phyloP scores from a whole-genome alignment of 2,113 vertebrate species.

The Lucifuga dentata region DNA sequence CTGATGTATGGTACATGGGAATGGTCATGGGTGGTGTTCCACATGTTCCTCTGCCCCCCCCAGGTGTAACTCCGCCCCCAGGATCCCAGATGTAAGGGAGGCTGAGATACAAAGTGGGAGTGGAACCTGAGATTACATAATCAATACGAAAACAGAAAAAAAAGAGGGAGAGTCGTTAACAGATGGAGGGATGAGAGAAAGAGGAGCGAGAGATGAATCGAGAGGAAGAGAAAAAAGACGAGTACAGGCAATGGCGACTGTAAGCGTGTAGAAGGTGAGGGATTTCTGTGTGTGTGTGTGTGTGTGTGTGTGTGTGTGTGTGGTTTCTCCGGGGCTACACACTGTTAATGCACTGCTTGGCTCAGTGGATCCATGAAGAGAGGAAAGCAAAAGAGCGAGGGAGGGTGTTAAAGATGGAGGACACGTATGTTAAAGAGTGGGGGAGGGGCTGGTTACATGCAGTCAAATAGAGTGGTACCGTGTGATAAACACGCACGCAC shows the following conservation, averaged over 20 bases:
- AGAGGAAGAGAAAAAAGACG: not conserved
- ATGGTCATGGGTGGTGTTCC: too few species aligned
- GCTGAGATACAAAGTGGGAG: too few species aligned
- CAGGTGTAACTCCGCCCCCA: too few species aligned
- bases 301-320: not conserved
- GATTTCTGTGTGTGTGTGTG: not conserved
- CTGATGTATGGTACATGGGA: too few species aligned
- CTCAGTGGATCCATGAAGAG: constrained; percentile 35
- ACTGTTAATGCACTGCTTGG: constrained; percentile 50
- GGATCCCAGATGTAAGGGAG: too few species aligned
- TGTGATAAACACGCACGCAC: constrained; percentile 15
- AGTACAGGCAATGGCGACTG: constrained; percentile 24
- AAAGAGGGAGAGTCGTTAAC: not conserved
- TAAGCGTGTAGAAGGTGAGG: constrained; percentile 41
- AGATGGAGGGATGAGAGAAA: not conserved
- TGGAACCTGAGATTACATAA: too few species aligned
- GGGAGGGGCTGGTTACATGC: constrained; percentile 24
- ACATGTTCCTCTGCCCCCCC: too few species aligned
- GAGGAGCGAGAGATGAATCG: not conserved
- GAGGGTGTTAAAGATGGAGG: constrained; percentile 37
- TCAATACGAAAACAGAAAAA: too few species aligned
- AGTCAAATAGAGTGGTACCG: constrained; percentile 20
- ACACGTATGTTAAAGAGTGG: constrained; percentile 23
- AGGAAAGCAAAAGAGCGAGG: constrained; percentile 33
- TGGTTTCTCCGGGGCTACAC: constrained; percentile 42